These are phyloP conservation scores for cat (Felis catus) DNA, from an alignment of 2,113 vertebrate species.

Conservation along the genomic window F.catus_Fca126_mat1.0 CM031415.1:104426501-104427000, in stretches of 20 bases:
- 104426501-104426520: background rate
- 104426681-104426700: background rate
- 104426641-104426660: background rate
- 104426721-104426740: background rate
- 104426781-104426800: background rate
- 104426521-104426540: background rate
- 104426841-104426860: background rate
- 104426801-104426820: background rate
- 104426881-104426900: background rate
- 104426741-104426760: background rate
- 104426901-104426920: background rate
- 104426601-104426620: background rate
- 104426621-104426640: background rate
- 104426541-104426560: background rate
- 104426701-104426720: background rate
- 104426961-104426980: background rate
- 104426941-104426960: background rate
- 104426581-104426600: background rate
- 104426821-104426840: background rate
- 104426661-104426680: background rate
- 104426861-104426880: no score
- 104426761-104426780: background rate
- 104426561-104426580: background rate
- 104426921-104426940: background rate
- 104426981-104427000: background rate